Evolutionary conservation across 2,113 vertebrate species (phyloP).

Genomic region (Papio anubis): DNA sequence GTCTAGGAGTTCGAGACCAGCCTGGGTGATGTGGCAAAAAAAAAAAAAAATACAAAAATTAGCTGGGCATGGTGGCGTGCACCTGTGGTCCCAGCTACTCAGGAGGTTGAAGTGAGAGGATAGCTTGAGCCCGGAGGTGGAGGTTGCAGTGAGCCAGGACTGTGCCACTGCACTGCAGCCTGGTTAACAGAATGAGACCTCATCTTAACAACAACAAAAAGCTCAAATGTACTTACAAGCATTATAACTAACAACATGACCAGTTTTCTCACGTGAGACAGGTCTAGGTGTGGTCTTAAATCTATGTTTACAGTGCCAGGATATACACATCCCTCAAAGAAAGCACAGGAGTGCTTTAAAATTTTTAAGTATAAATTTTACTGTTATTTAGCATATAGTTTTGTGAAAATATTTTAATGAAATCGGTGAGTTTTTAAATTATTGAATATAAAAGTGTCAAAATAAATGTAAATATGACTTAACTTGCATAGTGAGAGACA

Average conservation of each 20-base stretch:
- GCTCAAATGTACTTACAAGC: neutral
- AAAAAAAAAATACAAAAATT: too few species aligned
- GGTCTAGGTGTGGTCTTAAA: neutral
- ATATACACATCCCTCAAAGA: neutral
- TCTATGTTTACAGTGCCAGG: neutral
- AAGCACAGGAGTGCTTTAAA: slow-evolving; percentile 5
- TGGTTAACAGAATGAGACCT: too few species aligned
- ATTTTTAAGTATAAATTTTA: slow-evolving; percentile 3
- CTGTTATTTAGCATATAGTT: neutral
- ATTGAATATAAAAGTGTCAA: neutral
- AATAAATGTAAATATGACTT: neutral
- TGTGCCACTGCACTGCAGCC: too few species aligned
- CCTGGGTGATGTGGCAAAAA: too few species aligned
- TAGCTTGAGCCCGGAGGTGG: too few species aligned
- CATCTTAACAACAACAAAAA: neutral
- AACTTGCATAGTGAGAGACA: neutral
- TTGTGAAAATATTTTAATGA: slow-evolving; percentile 24
- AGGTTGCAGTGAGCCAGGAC: too few species aligned
- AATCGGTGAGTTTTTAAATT: neutral
- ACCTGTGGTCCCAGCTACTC: too few species aligned
- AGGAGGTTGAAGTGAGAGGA: too few species aligned
- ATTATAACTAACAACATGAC: neutral
- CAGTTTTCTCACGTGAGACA: neutral
- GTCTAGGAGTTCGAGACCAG: too few species aligned
- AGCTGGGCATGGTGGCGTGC: too few species aligned